A percentile compares a stretch with the other conserved stretches of the same genome.
Evolutionary conservation across 2,113 vertebrate species (phyloP).

Genomic region (Eolophus roseicapilla): DNA sequence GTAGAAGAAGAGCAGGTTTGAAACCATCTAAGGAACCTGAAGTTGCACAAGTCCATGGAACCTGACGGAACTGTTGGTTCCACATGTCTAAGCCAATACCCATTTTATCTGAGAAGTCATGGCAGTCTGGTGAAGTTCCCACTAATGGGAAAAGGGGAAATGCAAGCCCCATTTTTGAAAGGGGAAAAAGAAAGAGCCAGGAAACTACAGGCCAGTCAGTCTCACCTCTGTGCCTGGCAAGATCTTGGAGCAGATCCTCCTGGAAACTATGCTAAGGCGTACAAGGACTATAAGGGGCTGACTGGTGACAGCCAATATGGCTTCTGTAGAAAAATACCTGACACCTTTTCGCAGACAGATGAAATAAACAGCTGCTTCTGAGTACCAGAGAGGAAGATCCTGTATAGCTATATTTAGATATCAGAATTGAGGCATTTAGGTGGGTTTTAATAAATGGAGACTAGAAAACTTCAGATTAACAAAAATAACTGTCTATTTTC

Average conservation of each 20-base stretch:
- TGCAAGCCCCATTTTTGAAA: background rate
- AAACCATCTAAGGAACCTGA: background rate
- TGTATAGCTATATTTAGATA: background rate
- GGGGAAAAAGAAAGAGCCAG: background rate
- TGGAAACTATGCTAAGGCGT: background rate
- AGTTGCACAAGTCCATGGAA: background rate
- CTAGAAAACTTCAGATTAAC: background rate
- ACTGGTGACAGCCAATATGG: background rate
- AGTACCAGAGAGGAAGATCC: background rate
- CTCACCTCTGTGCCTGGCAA: background rate
- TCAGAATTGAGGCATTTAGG: background rate
- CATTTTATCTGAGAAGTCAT: background rate
- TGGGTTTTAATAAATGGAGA: background rate
- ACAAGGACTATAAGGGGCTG: background rate
- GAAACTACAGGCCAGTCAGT: background rate
- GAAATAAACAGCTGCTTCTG: background rate
- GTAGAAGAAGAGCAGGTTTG: background rate
- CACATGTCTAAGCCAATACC: background rate
- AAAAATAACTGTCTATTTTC: background rate
- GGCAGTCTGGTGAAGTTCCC: background rate
- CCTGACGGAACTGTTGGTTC: background rate
- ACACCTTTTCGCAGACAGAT: background rate
- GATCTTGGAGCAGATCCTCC: background rate
- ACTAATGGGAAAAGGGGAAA: background rate
- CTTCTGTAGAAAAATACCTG: background rate